Evolutionary conservation across 2,113 vertebrate genomes (phyloP), one percentile per base, ranked within the genome.

Genomic region (Monopterus albus): DNA sequence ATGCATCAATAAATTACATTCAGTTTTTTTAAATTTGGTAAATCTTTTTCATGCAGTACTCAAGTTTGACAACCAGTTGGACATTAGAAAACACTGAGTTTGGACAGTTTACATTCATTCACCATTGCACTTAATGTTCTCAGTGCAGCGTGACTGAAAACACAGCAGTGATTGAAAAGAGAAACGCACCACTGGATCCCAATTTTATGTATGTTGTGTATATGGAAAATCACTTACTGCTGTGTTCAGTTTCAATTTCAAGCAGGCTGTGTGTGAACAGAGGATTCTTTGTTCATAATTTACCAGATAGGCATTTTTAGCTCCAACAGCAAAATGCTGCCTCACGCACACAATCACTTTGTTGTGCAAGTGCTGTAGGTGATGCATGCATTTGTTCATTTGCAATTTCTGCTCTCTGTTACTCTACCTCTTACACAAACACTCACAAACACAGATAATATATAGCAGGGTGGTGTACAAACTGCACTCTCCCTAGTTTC

Each of bases 371-470:
- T 62, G 68, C 79, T 85, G 76, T 83, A 84, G 75, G 82, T 46
- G 56, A 64, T 58, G 62, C 66, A 61, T 82, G 55, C 72, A 77
- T 87, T 77, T 91, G 75, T 86, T 89, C 72, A 86, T 88, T 89
- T 88, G 72, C 69, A 78, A 84, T 88, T 81, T 77, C 57, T 75
- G 36, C 38, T 61, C 42, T 39, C 60, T 68, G 46, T 57, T 58
- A 49, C 82, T 73, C 38, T 72, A 58, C 60, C 60, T 72, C 71
- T 78, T 71, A 62, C 72, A 79, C 84, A 73, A 83, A 78, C 71
- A 81, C 79, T 69, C 73, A 83, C 77, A 80, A 78, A 72, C 43
- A 59, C 21, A 35, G 25, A 49, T 81, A 82, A 84, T 81, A 67
- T 72, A 82, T 61, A 81, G 60, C 29, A 13, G 45, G 45, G 36